Base-by-base conservation (phyloP, 2,888 invertebrate genomes). In the Tryphoninae sp. region DNA sequence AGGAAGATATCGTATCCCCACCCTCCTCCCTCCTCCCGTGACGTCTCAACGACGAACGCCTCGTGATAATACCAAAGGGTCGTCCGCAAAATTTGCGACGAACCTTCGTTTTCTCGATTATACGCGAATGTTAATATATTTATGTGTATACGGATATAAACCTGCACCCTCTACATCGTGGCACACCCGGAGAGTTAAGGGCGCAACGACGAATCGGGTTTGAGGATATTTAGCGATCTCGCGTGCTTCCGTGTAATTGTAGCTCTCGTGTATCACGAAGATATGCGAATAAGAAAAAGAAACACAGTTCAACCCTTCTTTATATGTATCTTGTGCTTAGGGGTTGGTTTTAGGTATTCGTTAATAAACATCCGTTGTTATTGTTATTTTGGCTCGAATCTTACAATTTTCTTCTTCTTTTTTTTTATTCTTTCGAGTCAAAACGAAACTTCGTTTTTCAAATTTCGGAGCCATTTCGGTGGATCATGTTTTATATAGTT, bases 71-170 rank as follows among this genome's bases (percentile, higher is more conserved):
- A 53, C 78, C 58, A 53, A 45, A 65, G 51, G 61, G 78, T 65
- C 62, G 81, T 81, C 71, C 40, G 78, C 33, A 33, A 81, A 81
- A 75, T 81, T 81, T 67, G 78, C 65, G 74, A 81, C 69, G 78
- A 68, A 26, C 33, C 71, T 74, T 59, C 42, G 68, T 42, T 72
- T 49, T 13, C 49, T 23, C 19, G n/a, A 33, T 23, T 64, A 45
- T 58, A 23, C 33, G 19, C 40, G 6, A 42, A 40, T 33, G 51
- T 40, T 22, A 40, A 51, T 64, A 16, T 4, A 64, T 51, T 16
- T 33, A 22, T 49, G n/a, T 49, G 16, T n/a, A 49, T 9, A 45
- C n/a, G 45, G 45, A 61, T 16, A 61, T 9, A 42, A 22, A 64
- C 55, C 26, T 42, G 61, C 61, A 16, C 51, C 51, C 53, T 55